Percentiles rank a stretch among this genome's conserved stretches.
phyloP scores from a whole-genome alignment of 2,113 vertebrate species.

The Machaerirhynchus nigripectus region DNA sequence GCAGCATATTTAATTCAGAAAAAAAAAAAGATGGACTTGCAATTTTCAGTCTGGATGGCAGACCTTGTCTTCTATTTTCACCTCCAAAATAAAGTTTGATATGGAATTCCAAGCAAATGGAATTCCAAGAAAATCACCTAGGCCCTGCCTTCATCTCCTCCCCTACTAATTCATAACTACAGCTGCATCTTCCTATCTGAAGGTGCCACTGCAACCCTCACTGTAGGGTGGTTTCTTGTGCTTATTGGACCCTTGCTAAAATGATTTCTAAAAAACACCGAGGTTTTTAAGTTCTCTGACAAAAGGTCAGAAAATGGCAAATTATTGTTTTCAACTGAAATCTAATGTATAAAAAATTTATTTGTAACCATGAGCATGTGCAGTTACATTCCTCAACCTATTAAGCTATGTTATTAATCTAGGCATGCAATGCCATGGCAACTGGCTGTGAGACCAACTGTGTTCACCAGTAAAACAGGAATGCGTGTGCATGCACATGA shows the following conservation, averaged over 20 bases:
- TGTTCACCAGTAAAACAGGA: not conserved
- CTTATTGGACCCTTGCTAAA: not conserved
- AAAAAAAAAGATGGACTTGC: not conserved
- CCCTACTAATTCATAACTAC: not conserved
- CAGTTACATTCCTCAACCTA: not conserved
- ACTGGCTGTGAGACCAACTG: not conserved
- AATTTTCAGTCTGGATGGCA: not conserved
- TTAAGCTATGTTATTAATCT: not conserved
- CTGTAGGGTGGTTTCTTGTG: not conserved
- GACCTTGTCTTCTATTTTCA: not conserved
- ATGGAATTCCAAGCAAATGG: not conserved
- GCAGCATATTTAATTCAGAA: not conserved
- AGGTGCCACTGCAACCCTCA: not conserved
- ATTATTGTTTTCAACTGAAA: not conserved
- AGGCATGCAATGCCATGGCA: slow-evolving; percentile 3
- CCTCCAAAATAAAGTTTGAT: not conserved
- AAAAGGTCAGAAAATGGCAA: not conserved
- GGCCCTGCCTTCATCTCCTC: not conserved
- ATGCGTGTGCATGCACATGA: fast-evolving
- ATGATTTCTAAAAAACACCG: not conserved
- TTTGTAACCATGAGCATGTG: not conserved
- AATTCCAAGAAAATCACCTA: not conserved
- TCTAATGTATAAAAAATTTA: not conserved
- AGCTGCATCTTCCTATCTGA: not conserved
- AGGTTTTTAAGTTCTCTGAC: not conserved